A percentile compares a stretch with the other conserved stretches of the same genome.
Conservation (phyloP, 2,797 vertebrate genomes). For the Trichosurus vulpecula region DNA sequence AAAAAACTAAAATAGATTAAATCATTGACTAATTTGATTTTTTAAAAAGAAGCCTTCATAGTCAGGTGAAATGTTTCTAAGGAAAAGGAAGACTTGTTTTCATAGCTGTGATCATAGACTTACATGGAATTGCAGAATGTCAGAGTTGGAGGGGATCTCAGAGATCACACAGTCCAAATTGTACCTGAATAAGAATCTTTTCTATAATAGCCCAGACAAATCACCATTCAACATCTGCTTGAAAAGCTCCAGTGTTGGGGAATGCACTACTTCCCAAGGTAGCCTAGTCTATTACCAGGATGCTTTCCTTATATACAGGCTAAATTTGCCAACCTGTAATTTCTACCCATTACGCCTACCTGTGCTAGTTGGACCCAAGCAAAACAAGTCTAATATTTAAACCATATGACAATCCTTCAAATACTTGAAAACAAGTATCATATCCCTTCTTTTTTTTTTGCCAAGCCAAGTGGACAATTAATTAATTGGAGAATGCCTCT, state of each 20-base stretch:
- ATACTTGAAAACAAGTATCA: not conserved
- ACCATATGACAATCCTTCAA: not conserved
- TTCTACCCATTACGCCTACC: not conserved
- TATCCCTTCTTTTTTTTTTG: not conserved
- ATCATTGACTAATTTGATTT: not conserved
- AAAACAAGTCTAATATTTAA: not conserved
- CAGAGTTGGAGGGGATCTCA: not conserved
- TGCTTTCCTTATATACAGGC: not conserved
- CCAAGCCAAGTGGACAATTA: not conserved
- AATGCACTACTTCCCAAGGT: not conserved
- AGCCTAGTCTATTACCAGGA: not conserved
- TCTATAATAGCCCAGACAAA: not conserved
- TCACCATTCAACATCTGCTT: not conserved
- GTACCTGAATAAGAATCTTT: not conserved
- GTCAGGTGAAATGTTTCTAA: not conserved
- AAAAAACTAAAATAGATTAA: not conserved
- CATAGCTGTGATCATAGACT: not conserved
- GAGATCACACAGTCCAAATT: not conserved
- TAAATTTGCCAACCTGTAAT: not conserved
- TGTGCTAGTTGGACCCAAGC: not conserved
- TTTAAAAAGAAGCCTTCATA: not conserved
- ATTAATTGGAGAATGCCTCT: not conserved
- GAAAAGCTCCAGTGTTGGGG: not conserved
- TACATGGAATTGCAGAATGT: not conserved
- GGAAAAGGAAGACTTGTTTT: not conserved